Evolutionary conservation across 2,113 vertebrate species (phyloP), one percentile per base, ranked within the genome.

Genomic region (Speoplatyrhinus poulsoni): DNA sequence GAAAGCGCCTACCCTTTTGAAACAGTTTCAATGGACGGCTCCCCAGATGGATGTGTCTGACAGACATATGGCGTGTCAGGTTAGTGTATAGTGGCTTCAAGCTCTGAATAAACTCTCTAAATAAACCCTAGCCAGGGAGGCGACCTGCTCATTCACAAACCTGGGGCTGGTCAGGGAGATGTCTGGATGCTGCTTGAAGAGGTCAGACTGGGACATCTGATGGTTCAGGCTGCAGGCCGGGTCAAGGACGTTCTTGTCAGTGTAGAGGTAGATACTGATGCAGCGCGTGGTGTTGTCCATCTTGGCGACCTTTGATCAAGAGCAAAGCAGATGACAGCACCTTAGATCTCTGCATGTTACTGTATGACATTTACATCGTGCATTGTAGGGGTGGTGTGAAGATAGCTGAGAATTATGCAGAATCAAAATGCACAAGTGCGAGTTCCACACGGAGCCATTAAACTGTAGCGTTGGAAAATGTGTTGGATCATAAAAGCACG

Each of bases 121-220:
- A 52, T 12, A 66, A 62, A 61, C 66, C 19, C 36, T 41, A 41
- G 7, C 36, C 7, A 41, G 7, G 36, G 36, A 8, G 7, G 36
- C 7, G 36, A 8, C 36, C 36, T 41, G 36, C 36, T 41, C 36
- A 0, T 12, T 48, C 0, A 48, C 50, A 54, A n/a, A 90, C 88
- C 90, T 75, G 89, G 80, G 17, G 87, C 90, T 93, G 3, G 94
- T 95, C 81, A 98, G 77, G 76, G 95, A 96, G 79, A 96, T 94
- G 73, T 98, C 96, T 8, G 95, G 95, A 72, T 95, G 94, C 66
- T 96, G 94, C 79, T 95, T 96, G 89, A 96, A 96, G 77, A 98
- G 85, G 83, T 97, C 94, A 1, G 93, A 95, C 1, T 92, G 92
- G 32, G 93, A 93, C 72, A 98, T 95, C 87, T 95, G 94, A 16